Conservation (phyloP, 2,113 vertebrate species). For the Aegithalos caudatus region DNA sequence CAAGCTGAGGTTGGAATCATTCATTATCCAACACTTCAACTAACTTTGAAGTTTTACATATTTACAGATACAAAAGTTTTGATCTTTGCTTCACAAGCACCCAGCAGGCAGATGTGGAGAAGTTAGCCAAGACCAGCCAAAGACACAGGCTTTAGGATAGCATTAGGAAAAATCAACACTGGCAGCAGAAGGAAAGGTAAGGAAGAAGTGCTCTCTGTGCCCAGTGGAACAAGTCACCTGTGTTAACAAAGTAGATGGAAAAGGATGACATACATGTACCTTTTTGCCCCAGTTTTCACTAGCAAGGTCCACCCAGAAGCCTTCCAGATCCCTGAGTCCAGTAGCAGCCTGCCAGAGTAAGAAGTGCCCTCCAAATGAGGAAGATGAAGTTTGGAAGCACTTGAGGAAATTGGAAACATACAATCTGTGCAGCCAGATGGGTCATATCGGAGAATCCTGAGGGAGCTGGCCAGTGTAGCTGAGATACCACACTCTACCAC, state of each 20-base stretch:
- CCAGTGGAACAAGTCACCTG: not conserved
- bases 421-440: not conserved
- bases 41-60: not conserved
- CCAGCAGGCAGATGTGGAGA: not conserved
- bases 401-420: not conserved
- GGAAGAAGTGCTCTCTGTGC: not conserved
- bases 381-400: not conserved
- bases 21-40: not conserved
- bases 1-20: not conserved
- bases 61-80: not conserved
- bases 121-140: not conserved
- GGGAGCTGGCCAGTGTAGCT: not conserved
- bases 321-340: not conserved
- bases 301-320: not conserved
- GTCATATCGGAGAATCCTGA: not conserved
- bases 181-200: not conserved
- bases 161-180: not conserved
- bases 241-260: not conserved
- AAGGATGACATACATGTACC: fast-evolving
- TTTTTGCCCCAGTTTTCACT: not conserved
- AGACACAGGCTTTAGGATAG: not conserved
- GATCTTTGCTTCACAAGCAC: not conserved
- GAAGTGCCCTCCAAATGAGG: not conserved
- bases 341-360: not conserved
- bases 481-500: not conserved